A percentile compares a stretch with the other conserved stretches of the same genome.
phyloP scores from a whole-genome alignment of 2,888 invertebrate genomes.

The Mesorhabditis sp. region DNA sequence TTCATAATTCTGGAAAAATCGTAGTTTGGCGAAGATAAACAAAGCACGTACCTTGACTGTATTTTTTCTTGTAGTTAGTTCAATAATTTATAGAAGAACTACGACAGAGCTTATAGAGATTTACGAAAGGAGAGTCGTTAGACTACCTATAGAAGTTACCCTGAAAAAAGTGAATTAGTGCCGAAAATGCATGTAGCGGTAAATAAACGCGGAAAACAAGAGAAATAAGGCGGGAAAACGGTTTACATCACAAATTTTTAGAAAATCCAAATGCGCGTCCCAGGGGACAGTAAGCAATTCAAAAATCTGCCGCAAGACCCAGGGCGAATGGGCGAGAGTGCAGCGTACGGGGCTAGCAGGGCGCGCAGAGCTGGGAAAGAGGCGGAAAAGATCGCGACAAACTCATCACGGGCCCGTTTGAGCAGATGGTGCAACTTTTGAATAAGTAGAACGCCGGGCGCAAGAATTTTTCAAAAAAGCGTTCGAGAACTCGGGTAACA shows the following conservation, averaged over 20 bases:
- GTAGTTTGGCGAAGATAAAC: conserved; percentile 5
- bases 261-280: background rate
- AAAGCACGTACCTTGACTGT: conserved; percentile 24
- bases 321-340: too few relatives aligned
- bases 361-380: too few relatives aligned
- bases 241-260: background rate
- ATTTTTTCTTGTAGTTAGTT: conserved; percentile 14
- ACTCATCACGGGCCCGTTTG: background rate
- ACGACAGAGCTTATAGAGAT: conserved; percentile 25
- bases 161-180: conserved; percentile 30
- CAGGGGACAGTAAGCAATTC: too few relatives aligned
- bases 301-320: too few relatives aligned
- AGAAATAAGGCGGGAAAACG: background rate
- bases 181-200: background rate
- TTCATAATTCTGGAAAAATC: conserved; percentile 25
- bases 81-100: conserved; percentile 20
- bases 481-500: background rate
- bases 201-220: background rate
- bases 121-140: conserved; percentile 34
- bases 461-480: background rate
- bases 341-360: too few relatives aligned
- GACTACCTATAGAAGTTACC: conserved; percentile 47
- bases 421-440: background rate
- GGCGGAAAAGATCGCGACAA: too few relatives aligned
- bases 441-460: background rate